Evolutionary conservation across 2,888 invertebrate genomes (phyloP), one percentile per base, ranked within the genome.

Genomic region (Andrena camellia): DNA sequence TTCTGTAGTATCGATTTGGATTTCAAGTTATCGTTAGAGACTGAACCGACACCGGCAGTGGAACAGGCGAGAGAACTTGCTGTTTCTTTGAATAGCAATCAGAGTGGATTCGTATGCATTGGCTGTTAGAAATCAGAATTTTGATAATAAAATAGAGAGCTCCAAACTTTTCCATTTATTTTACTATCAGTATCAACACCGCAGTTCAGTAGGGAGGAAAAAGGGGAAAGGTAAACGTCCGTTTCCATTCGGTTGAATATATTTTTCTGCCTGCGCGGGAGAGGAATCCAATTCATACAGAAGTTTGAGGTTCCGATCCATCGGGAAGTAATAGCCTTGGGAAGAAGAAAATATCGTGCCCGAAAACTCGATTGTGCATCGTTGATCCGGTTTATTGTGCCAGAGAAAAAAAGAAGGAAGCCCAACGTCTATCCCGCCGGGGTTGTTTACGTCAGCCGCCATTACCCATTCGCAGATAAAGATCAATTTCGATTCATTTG

Each of bases 401-500:
- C 6, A 5, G 23, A 23, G 23, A 50, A 72, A 23, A 60, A 52
- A 23, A 59, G 26, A 71, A 23, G 20, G 42, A 13, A 42, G 20
- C 20, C 2, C 29, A 20, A n/a, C 17, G 23, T 35, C 64, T 6
- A 1, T 7, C 7, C 52, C 13, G 6, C 13, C 7, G 17, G 50
- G 42, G 60, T 42, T 66, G 60, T 78, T 72, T 67, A 78, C 33
- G 57, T 48, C 50, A 2, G 6, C 33, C 26, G 7, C 31, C 60
- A 84, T 84, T 84, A 83, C 74, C 64, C 74, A 83, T 83, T 70
- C 74, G 54, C 66, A 62, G 42, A 76, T 78, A 57, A 70, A 72
- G 84, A 84, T 84, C 79, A 84, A 79, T 84, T 84, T 69, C 62
- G 50, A 62, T 23, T 62, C 62, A 52, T 59, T 84, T 84, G 73